These are phyloP conservation scores for Choloepus didactylus DNA, from an alignment of 2,797 vertebrate species.

Conservation along the genomic window DNA sequence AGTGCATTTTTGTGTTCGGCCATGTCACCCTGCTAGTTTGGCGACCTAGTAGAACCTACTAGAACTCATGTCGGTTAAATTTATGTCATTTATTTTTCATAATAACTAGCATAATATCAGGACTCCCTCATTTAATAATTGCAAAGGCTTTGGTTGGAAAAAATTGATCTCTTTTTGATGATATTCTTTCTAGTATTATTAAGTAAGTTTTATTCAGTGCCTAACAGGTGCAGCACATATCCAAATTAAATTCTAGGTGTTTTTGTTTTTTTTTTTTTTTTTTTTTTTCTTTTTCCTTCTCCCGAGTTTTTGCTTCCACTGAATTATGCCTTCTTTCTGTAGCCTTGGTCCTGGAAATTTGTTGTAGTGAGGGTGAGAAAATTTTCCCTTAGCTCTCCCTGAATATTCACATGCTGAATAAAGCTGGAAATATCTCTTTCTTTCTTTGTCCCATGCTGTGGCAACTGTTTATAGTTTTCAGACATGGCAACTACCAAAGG, in stretches of 20 bases:
- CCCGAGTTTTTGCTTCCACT: background rate
- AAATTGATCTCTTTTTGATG: background rate
- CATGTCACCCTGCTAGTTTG: background rate
- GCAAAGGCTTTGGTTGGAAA: background rate
- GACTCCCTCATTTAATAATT: background rate
- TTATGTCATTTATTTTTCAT: background rate
- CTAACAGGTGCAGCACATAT: background rate
- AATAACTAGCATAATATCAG: background rate
- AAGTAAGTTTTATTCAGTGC: background rate
- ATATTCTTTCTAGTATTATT: background rate
- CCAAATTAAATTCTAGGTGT: background rate
- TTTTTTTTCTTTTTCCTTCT: background rate
- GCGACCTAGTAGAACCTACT: background rate
- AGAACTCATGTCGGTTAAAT: background rate
- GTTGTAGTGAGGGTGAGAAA: background rate
- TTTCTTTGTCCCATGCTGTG: background rate
- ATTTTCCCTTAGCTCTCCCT: background rate
- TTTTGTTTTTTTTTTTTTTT: no score
- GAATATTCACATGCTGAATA: background rate
- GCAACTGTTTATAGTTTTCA: constrained; percentile 11
- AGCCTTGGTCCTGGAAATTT: background rate
- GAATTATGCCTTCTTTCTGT: background rate
- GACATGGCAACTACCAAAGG: background rate
- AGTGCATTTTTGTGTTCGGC: background rate
- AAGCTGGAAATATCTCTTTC: background rate